These are phyloP conservation scores for Apus apus DNA, from an alignment of 2,113 vertebrate species.

Conservation along the genomic window DNA sequence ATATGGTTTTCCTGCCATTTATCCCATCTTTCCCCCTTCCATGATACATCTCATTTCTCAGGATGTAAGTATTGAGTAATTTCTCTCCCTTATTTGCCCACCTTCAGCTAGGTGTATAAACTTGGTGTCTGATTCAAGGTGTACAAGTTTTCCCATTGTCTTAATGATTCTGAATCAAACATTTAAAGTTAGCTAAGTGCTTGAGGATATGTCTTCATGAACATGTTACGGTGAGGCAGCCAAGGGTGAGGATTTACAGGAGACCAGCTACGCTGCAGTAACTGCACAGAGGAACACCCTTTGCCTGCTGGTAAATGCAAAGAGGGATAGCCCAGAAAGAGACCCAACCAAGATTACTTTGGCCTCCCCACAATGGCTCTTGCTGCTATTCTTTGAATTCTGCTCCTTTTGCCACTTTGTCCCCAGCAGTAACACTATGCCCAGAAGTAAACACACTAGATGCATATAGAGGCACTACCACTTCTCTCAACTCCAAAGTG, in stretches of 20 bases:
- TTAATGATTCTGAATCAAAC: constrained; percentile 34
- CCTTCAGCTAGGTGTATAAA: constrained; percentile 15
- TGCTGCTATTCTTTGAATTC: background rate
- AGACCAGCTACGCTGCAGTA: background rate
- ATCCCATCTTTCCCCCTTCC: background rate
- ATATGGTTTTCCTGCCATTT: constrained; percentile 3
- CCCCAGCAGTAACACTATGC: background rate
- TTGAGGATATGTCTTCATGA: background rate
- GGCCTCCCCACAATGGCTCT: background rate
- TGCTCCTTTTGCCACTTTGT: background rate
- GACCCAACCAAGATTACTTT: background rate
- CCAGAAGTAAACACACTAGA: background rate
- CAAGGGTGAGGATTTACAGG: constrained; percentile 47
- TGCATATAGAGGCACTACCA: background rate
- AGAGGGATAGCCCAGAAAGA: background rate
- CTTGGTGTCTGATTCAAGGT: background rate
- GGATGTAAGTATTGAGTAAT: background rate
- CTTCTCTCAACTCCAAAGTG: background rate
- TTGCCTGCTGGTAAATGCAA: background rate
- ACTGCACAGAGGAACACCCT: background rate
- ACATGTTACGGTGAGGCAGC: background rate
- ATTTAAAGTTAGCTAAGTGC: constrained; percentile 3
- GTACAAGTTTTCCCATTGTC: background rate
- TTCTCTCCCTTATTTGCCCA: constrained; percentile 7
- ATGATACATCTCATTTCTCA: background rate